phyloP scores from a whole-genome alignment of 2,888 invertebrate species.

The Apantesis nais region DNA sequence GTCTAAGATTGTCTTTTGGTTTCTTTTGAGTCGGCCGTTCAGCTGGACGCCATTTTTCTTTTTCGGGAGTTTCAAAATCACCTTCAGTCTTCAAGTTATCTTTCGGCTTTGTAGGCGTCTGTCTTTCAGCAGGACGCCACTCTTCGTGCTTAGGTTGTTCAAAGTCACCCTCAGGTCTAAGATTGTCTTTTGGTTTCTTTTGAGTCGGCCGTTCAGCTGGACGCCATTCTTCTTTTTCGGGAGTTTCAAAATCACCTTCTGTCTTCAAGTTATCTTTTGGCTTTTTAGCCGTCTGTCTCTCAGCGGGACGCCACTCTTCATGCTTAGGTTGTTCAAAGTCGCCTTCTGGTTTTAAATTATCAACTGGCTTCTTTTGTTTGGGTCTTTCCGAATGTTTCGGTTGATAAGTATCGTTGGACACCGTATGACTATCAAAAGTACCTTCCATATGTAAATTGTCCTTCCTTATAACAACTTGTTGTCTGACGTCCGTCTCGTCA shows the following conservation, averaged over 20 bases:
- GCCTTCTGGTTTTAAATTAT: conserved; percentile 86
- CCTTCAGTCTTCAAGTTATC: conserved; percentile 79
- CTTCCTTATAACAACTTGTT: conserved; percentile 68
- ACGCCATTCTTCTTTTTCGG: conserved; percentile 70
- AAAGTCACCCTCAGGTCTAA: conserved; percentile 81
- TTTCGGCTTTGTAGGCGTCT: conserved; percentile 58
- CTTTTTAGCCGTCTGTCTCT: conserved; percentile 68
- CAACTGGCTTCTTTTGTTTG: conserved; percentile 82
- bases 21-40: conserved; percentile 65
- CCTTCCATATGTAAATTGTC: conserved; percentile 85
- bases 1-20: conserved; percentile 78
- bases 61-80: conserved; percentile 67
- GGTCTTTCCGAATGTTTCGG: conserved; percentile 77
- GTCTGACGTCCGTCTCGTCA: conserved; percentile 84
- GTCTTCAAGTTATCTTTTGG: conserved; percentile 77
- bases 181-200: conserved; percentile 80
- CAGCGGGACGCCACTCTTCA: conserved; percentile 73
- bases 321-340: conserved; percentile 76
- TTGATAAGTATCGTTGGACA: conserved; percentile 68
- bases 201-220: conserved; percentile 66
- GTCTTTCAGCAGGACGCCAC: conserved; percentile 67
- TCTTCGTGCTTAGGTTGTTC: conserved; percentile 72
- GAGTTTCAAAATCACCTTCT: conserved; percentile 82
- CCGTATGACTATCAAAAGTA: conserved; percentile 78
- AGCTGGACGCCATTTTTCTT: conserved; percentile 66